A percentile compares a stretch with the other conserved stretches of the same genome.
phyloP scores from a whole-genome alignment of 2,113 vertebrate genomes.

The Nyctereutes procyonoides region DNA sequence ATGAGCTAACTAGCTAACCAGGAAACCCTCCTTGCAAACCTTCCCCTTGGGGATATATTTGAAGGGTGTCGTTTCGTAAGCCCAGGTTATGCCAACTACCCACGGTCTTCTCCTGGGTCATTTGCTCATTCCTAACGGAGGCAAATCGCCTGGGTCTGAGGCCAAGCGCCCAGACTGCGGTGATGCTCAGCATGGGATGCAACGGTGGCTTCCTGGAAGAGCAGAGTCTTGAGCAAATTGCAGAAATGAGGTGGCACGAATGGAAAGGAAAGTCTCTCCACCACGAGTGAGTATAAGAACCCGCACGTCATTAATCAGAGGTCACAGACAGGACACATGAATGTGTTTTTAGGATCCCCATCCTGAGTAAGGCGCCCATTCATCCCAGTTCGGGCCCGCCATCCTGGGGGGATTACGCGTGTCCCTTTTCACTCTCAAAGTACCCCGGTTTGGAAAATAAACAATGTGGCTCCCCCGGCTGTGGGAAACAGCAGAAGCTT shows the following conservation, averaged over 20 bases:
- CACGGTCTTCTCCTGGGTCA: not conserved
- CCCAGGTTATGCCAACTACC: not conserved
- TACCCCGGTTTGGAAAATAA: too few relatives aligned
- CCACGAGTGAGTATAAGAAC: not conserved
- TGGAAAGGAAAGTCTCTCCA: not conserved
- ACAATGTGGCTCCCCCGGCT: not conserved
- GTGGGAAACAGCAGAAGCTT: not conserved
- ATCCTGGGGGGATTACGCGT: not conserved
- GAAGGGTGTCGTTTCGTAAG: not conserved
- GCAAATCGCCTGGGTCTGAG: not conserved
- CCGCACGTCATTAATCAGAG: not conserved
- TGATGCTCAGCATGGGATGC: fast-evolving
- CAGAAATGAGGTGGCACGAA: fast-evolving
- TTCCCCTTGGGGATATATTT: not conserved
- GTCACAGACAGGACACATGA: not conserved
- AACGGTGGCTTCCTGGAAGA: not conserved
- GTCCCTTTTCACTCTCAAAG: not conserved
- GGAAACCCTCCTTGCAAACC: not conserved
- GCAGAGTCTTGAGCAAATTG: not conserved
- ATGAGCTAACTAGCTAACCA: not conserved
- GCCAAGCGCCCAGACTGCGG: fast-evolving
- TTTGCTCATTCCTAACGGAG: not conserved
- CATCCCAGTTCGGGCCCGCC: not conserved
- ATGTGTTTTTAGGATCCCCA: fast-evolving
- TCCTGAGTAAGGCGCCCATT: fast-evolving